Conservation (phyloP, 2,888 invertebrate species). For the Cryptus viduatorius region DNA sequence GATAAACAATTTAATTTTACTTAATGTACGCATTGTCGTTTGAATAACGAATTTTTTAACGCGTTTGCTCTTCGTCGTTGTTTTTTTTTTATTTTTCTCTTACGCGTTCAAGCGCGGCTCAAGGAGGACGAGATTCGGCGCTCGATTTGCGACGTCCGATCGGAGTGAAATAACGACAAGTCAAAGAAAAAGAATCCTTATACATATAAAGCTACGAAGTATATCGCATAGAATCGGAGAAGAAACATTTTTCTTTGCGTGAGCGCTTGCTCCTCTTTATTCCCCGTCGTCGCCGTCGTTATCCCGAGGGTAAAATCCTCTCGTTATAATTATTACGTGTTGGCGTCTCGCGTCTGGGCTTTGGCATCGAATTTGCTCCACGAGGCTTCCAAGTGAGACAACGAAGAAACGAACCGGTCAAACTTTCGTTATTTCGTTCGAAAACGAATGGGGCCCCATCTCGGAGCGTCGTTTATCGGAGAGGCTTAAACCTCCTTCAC, state of each 20-base stretch:
- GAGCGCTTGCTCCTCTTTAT: conserved; percentile 1
- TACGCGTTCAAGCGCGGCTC: conserved; percentile 7
- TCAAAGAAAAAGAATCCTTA: conserved; percentile 70
- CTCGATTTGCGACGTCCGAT: conserved; percentile 74
- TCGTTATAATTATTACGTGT: conserved; percentile 84
- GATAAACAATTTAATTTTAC: too few relatives aligned
- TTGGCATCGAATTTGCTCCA: conserved; percentile 21
- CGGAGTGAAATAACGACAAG: conserved; percentile 71
- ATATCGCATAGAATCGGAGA: too few relatives aligned
- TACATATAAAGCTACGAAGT: too few relatives aligned
- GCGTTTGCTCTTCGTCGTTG: not conserved
- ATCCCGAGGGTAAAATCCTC: conserved; percentile 69
- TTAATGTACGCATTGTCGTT: too few relatives aligned
- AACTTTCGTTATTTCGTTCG: conserved; percentile 11
- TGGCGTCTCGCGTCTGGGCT: conserved; percentile 75
- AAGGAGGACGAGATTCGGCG: conserved; percentile 49
- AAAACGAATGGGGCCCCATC: not conserved
- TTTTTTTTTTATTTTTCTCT: not conserved
- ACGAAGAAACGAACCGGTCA: not conserved
- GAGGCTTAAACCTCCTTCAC: conserved; percentile 26
- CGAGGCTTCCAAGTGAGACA: conserved; percentile 27
- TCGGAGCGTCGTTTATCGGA: conserved; percentile 41
- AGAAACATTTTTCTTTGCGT: too few relatives aligned
- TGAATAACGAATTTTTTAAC: conserved; percentile 23
- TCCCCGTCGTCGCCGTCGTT: conserved; percentile 61